Base-by-base conservation (phyloP, 2,113 vertebrate species). In the Glaucidium brasilianum region DNA sequence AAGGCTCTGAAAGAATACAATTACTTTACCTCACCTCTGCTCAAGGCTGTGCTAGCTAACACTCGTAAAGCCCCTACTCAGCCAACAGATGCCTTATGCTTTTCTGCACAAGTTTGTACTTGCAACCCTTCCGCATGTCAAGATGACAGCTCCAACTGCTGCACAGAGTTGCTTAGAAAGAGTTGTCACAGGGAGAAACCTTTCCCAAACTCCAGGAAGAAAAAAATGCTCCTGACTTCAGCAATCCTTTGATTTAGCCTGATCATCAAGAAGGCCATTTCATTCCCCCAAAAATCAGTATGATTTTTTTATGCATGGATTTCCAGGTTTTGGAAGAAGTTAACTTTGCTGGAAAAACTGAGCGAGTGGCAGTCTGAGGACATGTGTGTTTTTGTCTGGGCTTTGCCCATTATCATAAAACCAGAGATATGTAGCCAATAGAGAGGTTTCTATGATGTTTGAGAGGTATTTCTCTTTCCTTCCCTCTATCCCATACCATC, bases 21-120 rank as follows among this genome's bases (percentile, higher is more conserved):
- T 76, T n/a, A n/a, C 50, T 85, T 92, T 84, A 37, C 32, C 20
- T 94, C 71, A 60, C 81, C 45, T 88, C 78, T 96, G 18, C 78
- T 91, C 62, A 58, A 69, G 82, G 41, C 58, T 82, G 52, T 50
- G 30, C 34, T n/a, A 47, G 26, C 22, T 35, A 64, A 81, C 39
- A 35, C 67, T 74, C 15, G 3, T 62, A 80, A 93, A 77, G 32
- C 30, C 26, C 13, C n/a, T 27, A 5, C 29, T 52, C 39, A 84
- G 68, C 55, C 76, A 77, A 47, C 50, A 86, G 75, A 62, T 0
- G 22, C 72, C 62, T 68, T 30, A 56, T 67, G 64, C 21, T 78
- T 52, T 39, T 96, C 64, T 86, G 52, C 81, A 71, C 0, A 1
- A 73, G 34, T 63, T 94, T 5, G 4, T 84, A 37, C 60, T 71